Conservation (phyloP, 2,888 invertebrate species). For the Tanytarsus gracilentus region DNA sequence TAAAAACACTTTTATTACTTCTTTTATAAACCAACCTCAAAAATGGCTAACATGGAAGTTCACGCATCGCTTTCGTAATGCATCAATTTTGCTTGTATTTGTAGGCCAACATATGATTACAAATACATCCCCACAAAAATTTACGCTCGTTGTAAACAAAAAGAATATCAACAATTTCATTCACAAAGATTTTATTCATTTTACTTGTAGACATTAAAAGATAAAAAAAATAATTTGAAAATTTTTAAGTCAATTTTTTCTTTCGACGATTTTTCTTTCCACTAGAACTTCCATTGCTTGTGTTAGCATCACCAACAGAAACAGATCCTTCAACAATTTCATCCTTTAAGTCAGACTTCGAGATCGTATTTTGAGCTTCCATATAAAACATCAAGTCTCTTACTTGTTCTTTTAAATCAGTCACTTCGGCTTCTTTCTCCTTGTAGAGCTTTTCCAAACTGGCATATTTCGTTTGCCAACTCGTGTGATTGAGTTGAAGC, state of each 20-base stretch:
- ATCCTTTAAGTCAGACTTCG: constrained; percentile 40
- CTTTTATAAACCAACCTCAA: no score
- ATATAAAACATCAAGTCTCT: constrained; percentile 95
- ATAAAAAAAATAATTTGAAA: no score
- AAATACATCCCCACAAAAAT: no score
- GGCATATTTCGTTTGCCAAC: constrained; percentile 58
- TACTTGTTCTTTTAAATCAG: constrained; percentile 82
- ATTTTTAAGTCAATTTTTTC: constrained; percentile 4
- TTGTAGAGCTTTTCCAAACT: constrained; percentile 48
- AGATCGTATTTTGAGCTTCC: constrained; percentile 61
- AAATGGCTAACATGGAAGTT: no score
- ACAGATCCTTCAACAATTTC: constrained; percentile 32
- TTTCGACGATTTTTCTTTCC: constrained; percentile 19
- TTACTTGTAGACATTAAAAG: no score
- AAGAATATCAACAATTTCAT: no score
- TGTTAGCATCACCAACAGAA: not conserved
- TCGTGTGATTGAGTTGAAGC: constrained; percentile 62
- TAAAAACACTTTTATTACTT: no score
- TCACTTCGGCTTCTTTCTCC: constrained; percentile 55
- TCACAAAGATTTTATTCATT: no score
- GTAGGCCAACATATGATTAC: no score
- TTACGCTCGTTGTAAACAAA: no score
- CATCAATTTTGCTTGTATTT: no score
- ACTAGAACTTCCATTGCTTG: not conserved
- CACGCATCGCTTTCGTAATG: no score